These are phyloP conservation scores for Amiota minor DNA, from an alignment of 2,888 invertebrate genomes.

Conservation along the genomic window DNA sequence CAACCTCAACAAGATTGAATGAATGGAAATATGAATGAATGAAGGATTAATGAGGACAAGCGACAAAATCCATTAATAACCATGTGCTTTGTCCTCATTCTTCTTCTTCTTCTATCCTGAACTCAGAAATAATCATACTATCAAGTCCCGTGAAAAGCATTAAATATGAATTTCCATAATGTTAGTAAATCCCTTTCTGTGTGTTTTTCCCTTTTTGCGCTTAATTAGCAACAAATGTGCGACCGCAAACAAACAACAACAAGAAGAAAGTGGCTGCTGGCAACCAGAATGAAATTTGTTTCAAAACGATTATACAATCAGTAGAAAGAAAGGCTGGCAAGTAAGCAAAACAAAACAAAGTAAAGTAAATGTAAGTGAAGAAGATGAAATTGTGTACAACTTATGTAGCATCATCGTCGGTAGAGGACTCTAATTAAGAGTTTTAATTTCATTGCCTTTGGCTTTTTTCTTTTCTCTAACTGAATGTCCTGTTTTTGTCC, in stretches of 20 bases:
- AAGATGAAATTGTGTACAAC: not conserved
- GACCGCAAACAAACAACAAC: slow-evolving; percentile 45
- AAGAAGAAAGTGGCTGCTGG: slow-evolving; percentile 16
- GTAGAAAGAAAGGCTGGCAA: slow-evolving; percentile 42
- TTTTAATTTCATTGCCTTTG: slow-evolving; percentile 55
- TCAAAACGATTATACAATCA: slow-evolving; percentile 31
- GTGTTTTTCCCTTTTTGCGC: slow-evolving; percentile 36
- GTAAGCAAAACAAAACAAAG: not conserved
- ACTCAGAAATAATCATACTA: not conserved
- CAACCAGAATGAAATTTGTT: slow-evolving; percentile 5
- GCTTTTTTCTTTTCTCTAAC: not conserved
- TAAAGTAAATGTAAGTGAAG: not conserved
- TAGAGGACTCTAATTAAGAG: slow-evolving; percentile 51
- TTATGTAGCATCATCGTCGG: no score
- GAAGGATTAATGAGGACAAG: no score
- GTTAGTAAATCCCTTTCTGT: slow-evolving; percentile 51
- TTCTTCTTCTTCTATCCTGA: not conserved
- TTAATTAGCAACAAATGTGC: slow-evolving; percentile 64
- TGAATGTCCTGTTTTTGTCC: not conserved
- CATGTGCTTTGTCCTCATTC: no score
- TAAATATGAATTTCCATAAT: slow-evolving; percentile 53
- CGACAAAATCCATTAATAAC: no score
- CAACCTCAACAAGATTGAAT: no score
- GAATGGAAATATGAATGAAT: no score
- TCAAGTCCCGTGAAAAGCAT: slow-evolving; percentile 42